Evolutionary conservation across 2,888 invertebrate species (phyloP).

Genomic region (Cantharis lateralis): DNA sequence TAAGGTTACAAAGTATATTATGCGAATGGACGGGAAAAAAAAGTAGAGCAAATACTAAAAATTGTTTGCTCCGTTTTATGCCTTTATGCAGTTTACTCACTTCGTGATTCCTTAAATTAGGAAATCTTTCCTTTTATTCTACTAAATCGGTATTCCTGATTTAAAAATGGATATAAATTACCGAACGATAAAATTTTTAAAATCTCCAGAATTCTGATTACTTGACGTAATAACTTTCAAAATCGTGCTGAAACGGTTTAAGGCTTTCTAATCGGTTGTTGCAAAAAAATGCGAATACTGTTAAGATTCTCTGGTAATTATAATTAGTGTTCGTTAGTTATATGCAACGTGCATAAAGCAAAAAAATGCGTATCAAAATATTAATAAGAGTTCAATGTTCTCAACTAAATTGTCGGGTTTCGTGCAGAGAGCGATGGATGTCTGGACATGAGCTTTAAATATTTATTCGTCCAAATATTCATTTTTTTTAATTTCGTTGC

Average conservation of each 20-base stretch:
- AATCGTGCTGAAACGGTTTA: neutral
- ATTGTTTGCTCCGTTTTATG: too few relatives aligned
- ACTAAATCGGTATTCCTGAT: neutral
- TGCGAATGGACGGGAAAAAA: neutral
- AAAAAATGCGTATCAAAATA: neutral
- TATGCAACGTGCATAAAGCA: neutral
- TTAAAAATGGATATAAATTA: neutral
- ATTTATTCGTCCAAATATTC: neutral
- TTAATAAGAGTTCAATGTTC: neutral
- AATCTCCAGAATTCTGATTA: neutral
- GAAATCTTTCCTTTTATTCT: neutral
- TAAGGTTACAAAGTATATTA: neutral
- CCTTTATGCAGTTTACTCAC: neutral
- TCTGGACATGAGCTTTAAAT: neutral
- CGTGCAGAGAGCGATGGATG: neutral
- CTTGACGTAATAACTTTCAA: neutral
- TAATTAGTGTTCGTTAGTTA: neutral
- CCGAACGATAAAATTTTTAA: neutral
- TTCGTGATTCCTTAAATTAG: neutral
- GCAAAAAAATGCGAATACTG: neutral
- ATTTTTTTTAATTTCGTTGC: neutral
- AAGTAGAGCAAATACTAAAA: too few relatives aligned
- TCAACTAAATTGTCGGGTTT: neutral
- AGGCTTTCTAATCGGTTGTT: neutral
- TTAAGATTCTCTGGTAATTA: neutral